Evolutionary conservation across 2,888 invertebrate genomes (phyloP), one percentile per base, ranked within the genome.

Genomic region (Herminia tarsipennalis): DNA sequence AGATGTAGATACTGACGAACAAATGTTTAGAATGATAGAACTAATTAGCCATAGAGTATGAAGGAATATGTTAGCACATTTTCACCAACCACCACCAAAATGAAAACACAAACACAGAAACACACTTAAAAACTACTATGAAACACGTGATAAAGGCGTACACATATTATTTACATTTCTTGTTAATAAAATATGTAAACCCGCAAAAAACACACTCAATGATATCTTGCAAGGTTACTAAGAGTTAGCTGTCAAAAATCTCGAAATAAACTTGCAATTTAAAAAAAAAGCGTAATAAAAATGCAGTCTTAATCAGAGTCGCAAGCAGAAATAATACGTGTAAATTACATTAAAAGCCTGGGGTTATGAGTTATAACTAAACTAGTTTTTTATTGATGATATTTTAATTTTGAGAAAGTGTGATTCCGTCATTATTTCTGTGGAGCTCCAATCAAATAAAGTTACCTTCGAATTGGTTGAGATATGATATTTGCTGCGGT

Each of bases 401-500:
- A 10, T 27, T 6, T 37, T 36, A 16, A n/a, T 3, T 43, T 5
- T 22, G 13, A 22, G 22, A 49, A 59, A 70, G 66, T 69, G 67
- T 66, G 65, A 70, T 57, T 65, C 65, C 67, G 14, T 46, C 12
- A 52, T 45, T 56, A 66, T 69, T 78, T 80, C 75, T 74, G 71
- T 63, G 66, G 65, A 61, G 69, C 63, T 70, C 70, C 68, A 70
- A 71, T 73, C 66, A 70, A 74, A 71, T 63, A 57, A 5, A 70
- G 70, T 91, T 92, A 92, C 92, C 98, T 93, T 98, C 98, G 85
- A 98, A 98, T 70, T 97, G 96, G 92, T 97, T 98, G 77, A 98
- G 94, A 92, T 98, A 98, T 69, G 97, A 97, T 81, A 98, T 98
- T 93, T 98, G 98, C 89, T 98, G 98, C 45, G 98, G 98, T 59